Evolutionary conservation across 2,113 vertebrate species (phyloP), one percentile per base, ranked within the genome.

Genomic region (Nibea coibor): DNA sequence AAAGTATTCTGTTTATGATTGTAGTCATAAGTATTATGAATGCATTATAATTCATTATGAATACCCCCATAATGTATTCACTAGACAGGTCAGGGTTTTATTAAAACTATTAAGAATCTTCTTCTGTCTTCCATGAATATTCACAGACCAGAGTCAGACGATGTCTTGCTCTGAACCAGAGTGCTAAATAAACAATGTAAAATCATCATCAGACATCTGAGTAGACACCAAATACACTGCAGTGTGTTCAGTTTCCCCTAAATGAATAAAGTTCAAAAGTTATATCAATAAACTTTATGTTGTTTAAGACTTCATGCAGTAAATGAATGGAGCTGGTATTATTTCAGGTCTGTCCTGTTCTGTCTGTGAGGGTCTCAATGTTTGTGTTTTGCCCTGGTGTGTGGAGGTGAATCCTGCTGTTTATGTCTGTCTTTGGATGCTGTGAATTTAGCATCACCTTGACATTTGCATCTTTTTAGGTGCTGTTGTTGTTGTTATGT

Each of bases 381-480:
- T 63, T 12, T 73, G 71, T 24, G 28, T 73, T 62, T 26, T 63
- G 47, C 4, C 28, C 84, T 88, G 88, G 75, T 88, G 12, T 39
- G 45, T 26, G 17, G 26, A 56, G 51, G 39, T 70, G 54, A 83
- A 86, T 90, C 83, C 83, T 78, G 77, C 58, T 74, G 79, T 50
- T 31, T 58, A 24, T 81, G 66, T 72, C 43, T 63, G 53, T 48
- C 20, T 54, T 16, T 42, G 28, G 31, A 69, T 35, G 31, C 54
- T 39, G 16, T 69, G 20, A 26, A 5, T 15, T 19, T 42, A 26
- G 54, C 75, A 19, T 48, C 20, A 8, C 48, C 3, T 14, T 20
- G 12, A 9, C 4, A 28, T 45, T 39, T 48, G 6, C 5, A 56
- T 43, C 14, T 54, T 47, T 57, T 22, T 10, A 53, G 35, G 15